Conservation (phyloP, 2,113 vertebrate genomes). For the Ciconia stormi region DNA sequence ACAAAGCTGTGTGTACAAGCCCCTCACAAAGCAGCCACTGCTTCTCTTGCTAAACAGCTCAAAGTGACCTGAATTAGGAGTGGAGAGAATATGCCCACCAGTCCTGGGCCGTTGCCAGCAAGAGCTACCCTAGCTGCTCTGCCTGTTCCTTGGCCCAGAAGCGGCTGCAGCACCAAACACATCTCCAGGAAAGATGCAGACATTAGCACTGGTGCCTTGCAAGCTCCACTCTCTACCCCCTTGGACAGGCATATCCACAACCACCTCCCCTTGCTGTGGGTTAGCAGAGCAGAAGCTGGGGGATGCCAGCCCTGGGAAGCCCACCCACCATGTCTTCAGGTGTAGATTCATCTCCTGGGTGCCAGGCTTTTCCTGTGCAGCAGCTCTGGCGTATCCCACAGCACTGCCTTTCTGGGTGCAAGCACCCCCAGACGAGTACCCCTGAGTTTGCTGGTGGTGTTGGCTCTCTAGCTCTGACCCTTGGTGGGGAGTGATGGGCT, state of each 20-base stretch:
- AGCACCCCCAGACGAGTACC: neutral
- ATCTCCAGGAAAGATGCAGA: neutral
- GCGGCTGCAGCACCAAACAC: neutral
- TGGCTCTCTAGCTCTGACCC: neutral
- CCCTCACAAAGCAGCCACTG: neutral
- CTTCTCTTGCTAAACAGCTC: neutral
- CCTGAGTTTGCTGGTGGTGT: neutral
- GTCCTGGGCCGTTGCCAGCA: neutral
- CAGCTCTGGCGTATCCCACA: neutral
- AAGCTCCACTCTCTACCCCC: neutral
- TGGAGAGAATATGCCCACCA: neutral
- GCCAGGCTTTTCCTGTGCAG: neutral
- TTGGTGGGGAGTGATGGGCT: neutral
- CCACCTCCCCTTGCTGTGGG: rapidly evolving
- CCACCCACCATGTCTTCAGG: neutral
- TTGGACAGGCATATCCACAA: neutral
- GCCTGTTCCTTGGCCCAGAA: neutral
- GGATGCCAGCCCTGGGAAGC: neutral
- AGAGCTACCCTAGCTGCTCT: neutral
- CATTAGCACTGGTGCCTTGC: neutral
- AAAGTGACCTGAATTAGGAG: neutral
- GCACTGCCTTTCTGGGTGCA: neutral
- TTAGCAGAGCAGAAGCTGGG: neutral
- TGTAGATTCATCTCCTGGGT: neutral
- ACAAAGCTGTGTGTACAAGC: neutral